A percentile compares a stretch with the other conserved stretches of the same genome.
Evolutionary conservation across 2,888 invertebrate genomes (phyloP).

Genomic region (Phalera bucephala): DNA sequence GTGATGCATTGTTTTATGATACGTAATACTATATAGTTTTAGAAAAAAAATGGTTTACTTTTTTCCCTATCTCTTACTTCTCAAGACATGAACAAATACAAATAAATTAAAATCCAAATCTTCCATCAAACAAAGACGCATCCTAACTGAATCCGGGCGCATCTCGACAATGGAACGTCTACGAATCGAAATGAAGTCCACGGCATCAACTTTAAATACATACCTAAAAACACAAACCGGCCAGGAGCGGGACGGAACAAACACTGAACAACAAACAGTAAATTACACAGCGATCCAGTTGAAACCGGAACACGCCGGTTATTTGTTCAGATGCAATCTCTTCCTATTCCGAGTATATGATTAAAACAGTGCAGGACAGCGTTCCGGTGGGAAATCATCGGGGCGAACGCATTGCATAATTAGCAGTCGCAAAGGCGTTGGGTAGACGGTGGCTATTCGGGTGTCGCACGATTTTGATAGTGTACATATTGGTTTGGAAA

Average conservation of each 20-base stretch:
- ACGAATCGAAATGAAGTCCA: slow-evolving; percentile 35
- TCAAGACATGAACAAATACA: no score
- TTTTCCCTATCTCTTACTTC: no score
- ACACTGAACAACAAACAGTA: slow-evolving; percentile 61
- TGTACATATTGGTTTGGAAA: background rate
- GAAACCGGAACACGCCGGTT: slow-evolving; percentile 49
- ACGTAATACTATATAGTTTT: no score
- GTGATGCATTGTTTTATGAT: no score
- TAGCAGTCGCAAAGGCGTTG: slow-evolving; percentile 66
- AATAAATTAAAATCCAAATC: slow-evolving; percentile 4
- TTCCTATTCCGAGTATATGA: slow-evolving; percentile 70
- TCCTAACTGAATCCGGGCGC: slow-evolving; percentile 24
- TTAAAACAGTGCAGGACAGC: slow-evolving; percentile 77
- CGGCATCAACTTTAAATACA: slow-evolving; percentile 45
- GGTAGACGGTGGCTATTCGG: slow-evolving; percentile 44
- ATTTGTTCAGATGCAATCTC: slow-evolving; percentile 80
- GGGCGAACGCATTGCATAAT: slow-evolving; percentile 77
- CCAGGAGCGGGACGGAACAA: slow-evolving; percentile 38
- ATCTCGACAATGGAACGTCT: no score
- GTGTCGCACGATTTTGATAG: slow-evolving; percentile 16
- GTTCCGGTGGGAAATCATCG: slow-evolving; percentile 78
- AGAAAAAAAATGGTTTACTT: no score
- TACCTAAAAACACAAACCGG: slow-evolving; percentile 61
- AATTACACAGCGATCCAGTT: slow-evolving; percentile 68
- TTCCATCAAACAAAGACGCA: slow-evolving; percentile 18